phyloP scores from a whole-genome alignment of 2,797 vertebrate genomes.

The Bradypus variegatus region DNA sequence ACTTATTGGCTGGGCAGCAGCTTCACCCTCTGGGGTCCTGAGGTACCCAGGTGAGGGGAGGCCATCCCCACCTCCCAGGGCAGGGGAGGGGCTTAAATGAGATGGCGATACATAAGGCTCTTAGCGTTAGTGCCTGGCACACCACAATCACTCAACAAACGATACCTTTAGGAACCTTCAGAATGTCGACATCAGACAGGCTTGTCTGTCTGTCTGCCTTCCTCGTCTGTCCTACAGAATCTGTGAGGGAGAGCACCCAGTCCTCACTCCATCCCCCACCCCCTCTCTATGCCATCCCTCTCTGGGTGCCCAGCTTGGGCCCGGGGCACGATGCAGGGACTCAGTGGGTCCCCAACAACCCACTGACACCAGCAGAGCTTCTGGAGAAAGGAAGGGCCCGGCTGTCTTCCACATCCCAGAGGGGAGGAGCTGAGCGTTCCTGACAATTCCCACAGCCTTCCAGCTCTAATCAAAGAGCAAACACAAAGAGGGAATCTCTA shows the following conservation, averaged over 20 bases:
- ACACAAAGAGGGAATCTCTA: conserved; percentile 49
- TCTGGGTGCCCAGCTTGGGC: background rate
- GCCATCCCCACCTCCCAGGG: background rate
- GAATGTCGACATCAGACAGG: background rate
- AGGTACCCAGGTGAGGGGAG: background rate
- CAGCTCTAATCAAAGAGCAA: conserved; percentile 36
- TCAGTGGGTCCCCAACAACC: background rate
- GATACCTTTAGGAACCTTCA: background rate
- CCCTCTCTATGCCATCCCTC: background rate
- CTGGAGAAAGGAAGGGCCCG: background rate
- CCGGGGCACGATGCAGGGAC: background rate
- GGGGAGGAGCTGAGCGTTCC: background rate
- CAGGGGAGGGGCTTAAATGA: background rate
- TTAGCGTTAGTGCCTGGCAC: background rate
- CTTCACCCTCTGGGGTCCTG: background rate
- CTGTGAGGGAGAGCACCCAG: background rate
- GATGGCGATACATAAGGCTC: background rate
- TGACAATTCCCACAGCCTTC: background rate
- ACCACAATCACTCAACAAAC: background rate
- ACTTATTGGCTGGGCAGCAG: background rate
- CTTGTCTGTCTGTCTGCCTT: background rate
- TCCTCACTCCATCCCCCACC: too few relatives aligned
- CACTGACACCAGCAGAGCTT: background rate
- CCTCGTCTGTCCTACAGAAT: background rate
- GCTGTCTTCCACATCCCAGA: background rate